Conservation (phyloP, 1,140 invertebrate genomes). For the Eulimnadia texana region DNA sequence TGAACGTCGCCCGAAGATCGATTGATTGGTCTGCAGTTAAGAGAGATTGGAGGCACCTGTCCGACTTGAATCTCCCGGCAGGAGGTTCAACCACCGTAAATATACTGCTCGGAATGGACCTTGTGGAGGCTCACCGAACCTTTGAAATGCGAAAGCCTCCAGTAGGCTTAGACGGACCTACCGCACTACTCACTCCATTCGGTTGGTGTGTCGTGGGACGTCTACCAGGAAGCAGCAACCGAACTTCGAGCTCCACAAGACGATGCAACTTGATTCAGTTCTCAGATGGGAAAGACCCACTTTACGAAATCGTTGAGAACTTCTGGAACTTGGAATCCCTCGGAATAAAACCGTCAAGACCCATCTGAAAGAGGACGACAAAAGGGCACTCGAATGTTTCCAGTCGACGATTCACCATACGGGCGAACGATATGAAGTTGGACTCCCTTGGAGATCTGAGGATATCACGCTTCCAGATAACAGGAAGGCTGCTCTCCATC, state of each 20-base stretch:
- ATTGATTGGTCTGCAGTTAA: background rate
- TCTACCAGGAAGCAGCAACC: background rate
- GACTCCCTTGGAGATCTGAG: background rate
- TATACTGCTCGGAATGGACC: background rate
- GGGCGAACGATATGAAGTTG: constrained; percentile 8
- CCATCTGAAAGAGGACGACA: background rate
- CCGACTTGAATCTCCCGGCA: background rate
- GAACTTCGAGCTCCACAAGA: no score
- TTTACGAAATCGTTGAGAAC: background rate
- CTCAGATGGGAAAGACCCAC: background rate
- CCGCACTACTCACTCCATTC: constrained; percentile 1
- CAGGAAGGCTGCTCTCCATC: background rate
- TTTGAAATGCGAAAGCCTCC: background rate
- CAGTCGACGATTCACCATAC: background rate
- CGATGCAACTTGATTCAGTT: background rate
- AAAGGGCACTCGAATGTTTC: background rate
- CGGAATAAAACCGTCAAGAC: background rate
- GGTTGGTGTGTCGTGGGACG: constrained; percentile 5
- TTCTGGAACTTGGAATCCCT: constrained; percentile 4
- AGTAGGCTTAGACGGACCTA: background rate
- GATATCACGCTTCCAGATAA: background rate
- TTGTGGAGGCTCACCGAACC: background rate
- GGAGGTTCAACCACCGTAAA: background rate
- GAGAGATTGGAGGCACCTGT: background rate
- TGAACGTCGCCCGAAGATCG: background rate